Percentiles rank a stretch among this genome's conserved stretches.
phyloP scores from a whole-genome alignment of 2,888 invertebrate species.

The Perizoma flavofasciatum region DNA sequence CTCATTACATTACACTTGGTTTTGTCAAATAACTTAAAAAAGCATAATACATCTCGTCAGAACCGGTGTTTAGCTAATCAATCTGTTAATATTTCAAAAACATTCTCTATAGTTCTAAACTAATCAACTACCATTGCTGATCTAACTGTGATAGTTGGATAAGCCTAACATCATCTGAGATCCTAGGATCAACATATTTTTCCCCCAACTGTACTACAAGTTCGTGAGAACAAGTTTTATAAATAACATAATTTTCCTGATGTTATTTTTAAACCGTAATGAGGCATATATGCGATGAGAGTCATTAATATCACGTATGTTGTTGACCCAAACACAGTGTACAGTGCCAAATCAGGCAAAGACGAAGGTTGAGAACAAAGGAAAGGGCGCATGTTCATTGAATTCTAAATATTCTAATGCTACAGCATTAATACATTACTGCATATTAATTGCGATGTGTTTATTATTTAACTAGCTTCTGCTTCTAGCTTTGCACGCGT shows the following conservation, averaged over 20 bases:
- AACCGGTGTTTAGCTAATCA: no score
- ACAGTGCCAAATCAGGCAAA: conserved; percentile 32
- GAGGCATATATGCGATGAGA: conserved; percentile 28
- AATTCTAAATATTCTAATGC: conserved; percentile 15
- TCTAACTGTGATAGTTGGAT: no score
- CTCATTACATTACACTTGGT: no score
- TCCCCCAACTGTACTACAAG: conserved; percentile 10
- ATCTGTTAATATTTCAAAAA: no score
- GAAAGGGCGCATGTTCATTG: conserved; percentile 31
- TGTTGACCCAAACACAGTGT: conserved; percentile 32
- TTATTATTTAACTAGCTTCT: no score
- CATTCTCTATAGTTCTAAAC: no score
- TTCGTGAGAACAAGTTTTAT: conserved; percentile 15
- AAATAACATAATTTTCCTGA: conserved; percentile 37
- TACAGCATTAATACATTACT: no score
- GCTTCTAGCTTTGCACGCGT: no score
- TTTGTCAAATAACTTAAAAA: no score
- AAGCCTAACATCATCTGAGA: no score
- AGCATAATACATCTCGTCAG: no score
- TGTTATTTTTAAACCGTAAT: conserved; percentile 37
- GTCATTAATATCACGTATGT: conserved; percentile 26
- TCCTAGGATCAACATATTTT: conserved; percentile 6
- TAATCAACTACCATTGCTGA: no score
- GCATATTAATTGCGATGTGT: conserved; percentile 22
- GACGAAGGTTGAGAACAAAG: conserved; percentile 36